phyloP scores from a whole-genome alignment of 2,888 invertebrate genomes.

The Creontiades dilutus region DNA sequence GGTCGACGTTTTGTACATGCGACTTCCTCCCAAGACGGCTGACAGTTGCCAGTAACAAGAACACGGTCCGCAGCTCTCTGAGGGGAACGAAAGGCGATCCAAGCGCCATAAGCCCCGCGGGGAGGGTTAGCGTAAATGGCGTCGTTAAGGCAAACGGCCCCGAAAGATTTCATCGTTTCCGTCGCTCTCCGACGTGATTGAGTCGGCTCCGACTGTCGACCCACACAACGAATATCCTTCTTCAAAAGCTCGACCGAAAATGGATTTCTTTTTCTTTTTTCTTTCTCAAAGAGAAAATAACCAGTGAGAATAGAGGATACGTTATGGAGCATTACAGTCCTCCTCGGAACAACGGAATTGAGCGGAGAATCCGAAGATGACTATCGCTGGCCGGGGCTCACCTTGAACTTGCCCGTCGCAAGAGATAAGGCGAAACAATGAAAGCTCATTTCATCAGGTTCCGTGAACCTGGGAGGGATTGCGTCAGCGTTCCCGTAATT shows the following conservation, averaged over 20 bases:
- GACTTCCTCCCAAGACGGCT: too few relatives aligned
- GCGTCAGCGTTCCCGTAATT: too few relatives aligned
- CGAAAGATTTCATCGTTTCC: background rate
- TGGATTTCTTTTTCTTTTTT: background rate
- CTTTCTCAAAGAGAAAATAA: background rate
- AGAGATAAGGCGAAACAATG: slow-evolving; percentile 49
- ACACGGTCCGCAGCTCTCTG: background rate
- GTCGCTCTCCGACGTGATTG: slow-evolving; percentile 4
- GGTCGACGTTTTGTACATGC: too few relatives aligned
- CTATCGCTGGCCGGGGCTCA: slow-evolving; percentile 2
- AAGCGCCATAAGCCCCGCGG: background rate
- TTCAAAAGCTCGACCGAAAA: background rate
- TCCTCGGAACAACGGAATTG: slow-evolving; percentile 41
- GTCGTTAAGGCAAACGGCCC: slow-evolving; percentile 7
- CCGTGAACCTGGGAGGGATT: background rate
- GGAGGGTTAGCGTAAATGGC: background rate
- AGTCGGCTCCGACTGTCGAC: background rate
- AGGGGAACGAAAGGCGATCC: background rate
- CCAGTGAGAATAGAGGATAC: background rate
- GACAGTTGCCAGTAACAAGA: too few relatives aligned
- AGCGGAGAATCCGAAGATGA: slow-evolving; percentile 21
- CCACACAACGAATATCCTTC: background rate
- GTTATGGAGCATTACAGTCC: slow-evolving; percentile 24
- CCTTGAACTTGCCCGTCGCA: slow-evolving; percentile 38
- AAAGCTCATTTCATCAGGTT: slow-evolving; percentile 56